phyloP scores from a whole-genome alignment of 2,113 vertebrate species.

The Edolisoma coerulescens region DNA sequence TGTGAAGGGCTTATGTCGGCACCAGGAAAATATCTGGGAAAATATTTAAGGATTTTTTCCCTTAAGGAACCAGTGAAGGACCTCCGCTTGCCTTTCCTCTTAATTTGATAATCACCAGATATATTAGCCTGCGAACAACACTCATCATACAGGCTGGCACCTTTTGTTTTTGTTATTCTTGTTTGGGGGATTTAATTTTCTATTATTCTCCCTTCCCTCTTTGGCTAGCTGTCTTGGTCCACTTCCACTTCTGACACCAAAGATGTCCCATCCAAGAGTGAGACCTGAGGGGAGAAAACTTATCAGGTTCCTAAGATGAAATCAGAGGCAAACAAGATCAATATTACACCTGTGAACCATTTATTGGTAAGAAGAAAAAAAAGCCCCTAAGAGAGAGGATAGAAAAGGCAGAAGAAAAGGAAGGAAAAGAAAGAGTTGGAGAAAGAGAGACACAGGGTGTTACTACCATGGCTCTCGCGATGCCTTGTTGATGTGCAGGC shows the following conservation, averaged over 20 bases:
- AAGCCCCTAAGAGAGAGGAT: background rate
- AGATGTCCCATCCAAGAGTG: background rate
- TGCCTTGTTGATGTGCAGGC: background rate
- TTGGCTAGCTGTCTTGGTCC: background rate
- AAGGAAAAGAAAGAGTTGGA: background rate
- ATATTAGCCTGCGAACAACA: background rate
- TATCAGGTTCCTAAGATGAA: background rate
- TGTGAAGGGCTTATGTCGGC: background rate
- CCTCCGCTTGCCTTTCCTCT: rapidly evolving
- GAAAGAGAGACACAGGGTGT: background rate
- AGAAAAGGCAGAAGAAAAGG: background rate
- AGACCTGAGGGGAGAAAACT: background rate
- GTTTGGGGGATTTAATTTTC: background rate
- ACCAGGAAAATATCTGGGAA: background rate
- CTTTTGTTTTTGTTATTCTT: background rate
- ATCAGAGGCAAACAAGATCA: background rate
- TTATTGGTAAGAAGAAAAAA: background rate
- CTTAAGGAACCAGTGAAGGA: background rate
- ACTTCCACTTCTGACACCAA: background rate
- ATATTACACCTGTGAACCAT: background rate
- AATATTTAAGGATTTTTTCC: background rate
- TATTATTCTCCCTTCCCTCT: background rate
- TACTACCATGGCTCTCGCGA: background rate
- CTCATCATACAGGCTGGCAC: background rate
- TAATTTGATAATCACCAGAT: background rate